Percentiles rank a stretch among this genome's conserved stretches.
phyloP scores from a whole-genome alignment of 2,797 vertebrate genomes.

The Harpagifer antarcticus region DNA sequence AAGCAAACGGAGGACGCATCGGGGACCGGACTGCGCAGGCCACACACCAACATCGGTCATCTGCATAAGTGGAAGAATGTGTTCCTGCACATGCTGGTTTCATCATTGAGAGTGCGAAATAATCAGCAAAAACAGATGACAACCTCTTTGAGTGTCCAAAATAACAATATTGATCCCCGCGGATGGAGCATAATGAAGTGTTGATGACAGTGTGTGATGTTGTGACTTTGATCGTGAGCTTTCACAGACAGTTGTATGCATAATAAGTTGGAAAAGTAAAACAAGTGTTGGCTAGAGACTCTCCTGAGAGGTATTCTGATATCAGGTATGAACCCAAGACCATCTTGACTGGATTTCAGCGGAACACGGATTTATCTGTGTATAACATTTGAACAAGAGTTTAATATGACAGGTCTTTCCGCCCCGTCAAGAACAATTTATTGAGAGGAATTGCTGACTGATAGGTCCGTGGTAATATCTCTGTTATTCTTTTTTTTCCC shows the following conservation, averaged over 20 bases:
- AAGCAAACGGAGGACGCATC: not conserved
- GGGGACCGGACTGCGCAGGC: not conserved
- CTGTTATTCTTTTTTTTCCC: slow-evolving; percentile 8
- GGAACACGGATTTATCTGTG: slow-evolving; percentile 16
- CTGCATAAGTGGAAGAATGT: not conserved
- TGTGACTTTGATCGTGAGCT: not conserved
- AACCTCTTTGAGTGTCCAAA: not conserved
- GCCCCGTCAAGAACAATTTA: slow-evolving; percentile 50
- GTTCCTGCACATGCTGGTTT: not conserved
- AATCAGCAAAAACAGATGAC: not conserved
- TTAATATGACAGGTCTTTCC: slow-evolving; percentile 62
- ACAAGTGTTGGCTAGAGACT: not conserved
- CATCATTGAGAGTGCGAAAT: not conserved
- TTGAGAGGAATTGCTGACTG: slow-evolving; percentile 53
- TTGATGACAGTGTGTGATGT: slow-evolving; percentile 7
- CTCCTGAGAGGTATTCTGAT: slow-evolving; percentile 17
- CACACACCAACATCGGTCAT: not conserved
- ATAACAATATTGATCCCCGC: not conserved
- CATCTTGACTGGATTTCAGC: slow-evolving; percentile 22
- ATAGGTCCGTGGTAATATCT: slow-evolving; percentile 32
- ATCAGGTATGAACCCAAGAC: slow-evolving; percentile 23
- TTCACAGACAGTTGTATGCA: slow-evolving; percentile 15
- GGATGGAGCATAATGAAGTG: not conserved
- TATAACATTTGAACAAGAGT: slow-evolving; percentile 29
- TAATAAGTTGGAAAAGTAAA: slow-evolving; percentile 8